phyloP scores from a whole-genome alignment of 2,113 vertebrate genomes.

The Tringa solitaria region DNA sequence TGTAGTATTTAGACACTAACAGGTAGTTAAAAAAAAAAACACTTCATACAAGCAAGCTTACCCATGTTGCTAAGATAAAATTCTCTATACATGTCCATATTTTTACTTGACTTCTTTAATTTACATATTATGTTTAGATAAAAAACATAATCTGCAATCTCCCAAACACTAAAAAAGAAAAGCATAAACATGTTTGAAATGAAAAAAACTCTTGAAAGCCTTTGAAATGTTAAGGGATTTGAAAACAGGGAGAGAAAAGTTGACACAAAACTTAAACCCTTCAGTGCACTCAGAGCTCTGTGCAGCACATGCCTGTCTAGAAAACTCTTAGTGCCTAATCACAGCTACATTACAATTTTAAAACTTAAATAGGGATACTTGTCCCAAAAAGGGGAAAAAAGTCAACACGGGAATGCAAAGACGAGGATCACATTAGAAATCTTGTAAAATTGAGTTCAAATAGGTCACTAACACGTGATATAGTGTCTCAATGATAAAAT shows the following conservation, averaged over 20 bases:
- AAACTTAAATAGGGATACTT: neutral
- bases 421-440: neutral
- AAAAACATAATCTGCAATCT: neutral
- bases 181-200: neutral
- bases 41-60: neutral
- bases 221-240: neutral
- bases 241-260: neutral
- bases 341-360: neutral
- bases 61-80: neutral
- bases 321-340: neutral
- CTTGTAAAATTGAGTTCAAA: neutral
- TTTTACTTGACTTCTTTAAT: neutral
- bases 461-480: neutral
- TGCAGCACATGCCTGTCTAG: neutral
- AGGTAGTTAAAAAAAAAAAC: neutral
- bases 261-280: neutral
- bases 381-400: neutral
- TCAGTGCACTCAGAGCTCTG: neutral
- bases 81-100: neutral
- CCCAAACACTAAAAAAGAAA: neutral
- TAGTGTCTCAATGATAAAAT: fast-evolving
- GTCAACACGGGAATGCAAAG: neutral
- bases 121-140: neutral
- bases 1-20: neutral
- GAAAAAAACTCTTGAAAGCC: neutral